Conservation (phyloP, 2,113 vertebrate species). For the Trinectes maculatus region DNA sequence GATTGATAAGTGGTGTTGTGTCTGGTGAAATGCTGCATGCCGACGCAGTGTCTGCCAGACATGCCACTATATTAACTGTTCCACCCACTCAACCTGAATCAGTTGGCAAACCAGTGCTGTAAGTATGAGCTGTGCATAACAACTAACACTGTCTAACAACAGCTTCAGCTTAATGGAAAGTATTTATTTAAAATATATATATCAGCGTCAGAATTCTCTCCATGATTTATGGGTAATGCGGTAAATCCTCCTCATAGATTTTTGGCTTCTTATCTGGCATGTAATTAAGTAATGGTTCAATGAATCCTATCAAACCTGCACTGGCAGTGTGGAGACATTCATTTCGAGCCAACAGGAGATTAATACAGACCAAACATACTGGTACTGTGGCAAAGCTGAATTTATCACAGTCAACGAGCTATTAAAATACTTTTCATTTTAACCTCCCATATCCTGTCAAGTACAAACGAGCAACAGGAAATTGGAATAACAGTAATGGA, state of each 20-base stretch:
- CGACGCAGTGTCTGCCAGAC: constrained; percentile 42
- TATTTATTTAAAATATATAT: constrained; percentile 54
- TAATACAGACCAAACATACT: constrained; percentile 35
- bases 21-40: constrained; percentile 41
- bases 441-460: neutral
- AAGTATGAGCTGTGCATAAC: neutral
- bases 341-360: constrained; percentile 40
- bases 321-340: constrained; percentile 33
- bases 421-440: neutral
- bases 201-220: constrained; percentile 34
- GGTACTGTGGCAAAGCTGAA: too few relatives aligned
- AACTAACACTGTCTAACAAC: too few relatives aligned
- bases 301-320: constrained; percentile 64
- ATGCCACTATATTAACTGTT: neutral
- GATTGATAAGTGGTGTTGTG: constrained; percentile 45
- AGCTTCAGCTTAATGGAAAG: constrained; percentile 28
- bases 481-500: neutral
- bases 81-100: neutral
- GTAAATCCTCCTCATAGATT: constrained; percentile 67
- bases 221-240: constrained; percentile 54
- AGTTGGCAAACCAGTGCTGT: neutral
- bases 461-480: constrained; percentile 21
- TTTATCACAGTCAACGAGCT: neutral
- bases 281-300: constrained; percentile 77
- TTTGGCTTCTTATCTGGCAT: constrained; percentile 56